These are phyloP conservation scores for Cephus cinctus DNA, from an alignment of 1,140 invertebrate genomes.

Conservation along the genomic window DNA sequence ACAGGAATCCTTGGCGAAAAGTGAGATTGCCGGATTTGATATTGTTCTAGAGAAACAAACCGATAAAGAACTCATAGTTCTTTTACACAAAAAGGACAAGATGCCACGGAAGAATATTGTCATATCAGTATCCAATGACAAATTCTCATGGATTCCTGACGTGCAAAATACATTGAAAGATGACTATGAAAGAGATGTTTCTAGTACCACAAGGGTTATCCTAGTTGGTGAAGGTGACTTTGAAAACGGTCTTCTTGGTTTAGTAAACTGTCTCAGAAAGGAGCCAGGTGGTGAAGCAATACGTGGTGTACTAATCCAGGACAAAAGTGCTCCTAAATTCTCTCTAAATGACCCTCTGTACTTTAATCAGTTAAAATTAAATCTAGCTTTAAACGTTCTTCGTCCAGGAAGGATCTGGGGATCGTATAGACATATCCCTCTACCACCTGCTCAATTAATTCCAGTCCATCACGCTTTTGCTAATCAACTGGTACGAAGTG, in stretches of 20 bases:
- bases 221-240: slow-evolving; percentile 63
- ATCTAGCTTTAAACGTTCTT: slow-evolving; percentile 80
- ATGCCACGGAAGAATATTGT: slow-evolving; percentile 31
- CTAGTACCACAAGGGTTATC: slow-evolving; percentile 44
- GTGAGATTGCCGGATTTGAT: slow-evolving; percentile 30
- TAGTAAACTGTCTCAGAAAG: slow-evolving; percentile 74
- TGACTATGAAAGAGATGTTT: slow-evolving; percentile 37
- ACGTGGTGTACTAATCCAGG: slow-evolving; percentile 65
- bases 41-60: slow-evolving; percentile 38
- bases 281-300: slow-evolving; percentile 68
- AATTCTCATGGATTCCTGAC: slow-evolving; percentile 57
- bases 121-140: slow-evolving; percentile 36
- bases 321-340: slow-evolving; percentile 65
- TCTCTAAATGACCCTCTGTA: slow-evolving; percentile 65
- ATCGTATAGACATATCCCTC: slow-evolving; percentile 70
- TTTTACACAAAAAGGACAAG: slow-evolving; percentile 38
- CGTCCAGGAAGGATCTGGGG: slow-evolving; percentile 71
- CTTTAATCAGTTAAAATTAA: slow-evolving; percentile 64
- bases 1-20: slow-evolving; percentile 18
- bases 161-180: slow-evolving; percentile 61
- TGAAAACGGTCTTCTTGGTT: slow-evolving; percentile 78
- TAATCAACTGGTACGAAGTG: slow-evolving; percentile 77
- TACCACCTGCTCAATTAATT: slow-evolving; percentile 51
- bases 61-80: slow-evolving; percentile 31
- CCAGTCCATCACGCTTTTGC: slow-evolving; percentile 70